phyloP scores from a whole-genome alignment of 1,140 invertebrate species.

The Agrilus planipennis region DNA sequence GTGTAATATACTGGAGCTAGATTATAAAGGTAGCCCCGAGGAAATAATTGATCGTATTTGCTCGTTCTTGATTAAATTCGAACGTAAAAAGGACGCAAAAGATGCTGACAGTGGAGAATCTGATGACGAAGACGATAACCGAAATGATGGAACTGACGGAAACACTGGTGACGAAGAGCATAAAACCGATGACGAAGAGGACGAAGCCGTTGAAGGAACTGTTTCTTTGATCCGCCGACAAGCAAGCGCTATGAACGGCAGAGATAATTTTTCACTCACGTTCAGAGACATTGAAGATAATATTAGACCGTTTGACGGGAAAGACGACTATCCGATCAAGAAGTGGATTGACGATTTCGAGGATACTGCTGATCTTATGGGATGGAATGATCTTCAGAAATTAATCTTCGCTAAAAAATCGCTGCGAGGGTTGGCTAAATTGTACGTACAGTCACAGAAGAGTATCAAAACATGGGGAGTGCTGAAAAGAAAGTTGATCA shows the following conservation, averaged over 20 bases:
- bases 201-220: background rate
- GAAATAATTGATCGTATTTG: background rate
- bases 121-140: background rate
- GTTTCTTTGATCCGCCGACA: no score
- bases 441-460: background rate
- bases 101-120: background rate
- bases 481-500: background rate
- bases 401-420: no score
- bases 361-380: background rate
- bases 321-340: background rate
- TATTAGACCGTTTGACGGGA: conserved; percentile 1
- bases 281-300: conserved; percentile 13
- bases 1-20: conserved; percentile 1
- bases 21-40: background rate
- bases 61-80: background rate
- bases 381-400: background rate
- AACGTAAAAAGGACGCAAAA: background rate
- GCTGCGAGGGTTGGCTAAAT: conserved; percentile 1
- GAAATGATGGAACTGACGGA: background rate
- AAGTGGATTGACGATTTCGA: background rate
- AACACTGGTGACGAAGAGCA: background rate
- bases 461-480: background rate
- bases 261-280: background rate
- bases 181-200: background rate
- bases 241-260: background rate